Evolutionary conservation across 2,888 invertebrate species (phyloP), one percentile per base, ranked within the genome.

Genomic region (Cantharis lateralis): DNA sequence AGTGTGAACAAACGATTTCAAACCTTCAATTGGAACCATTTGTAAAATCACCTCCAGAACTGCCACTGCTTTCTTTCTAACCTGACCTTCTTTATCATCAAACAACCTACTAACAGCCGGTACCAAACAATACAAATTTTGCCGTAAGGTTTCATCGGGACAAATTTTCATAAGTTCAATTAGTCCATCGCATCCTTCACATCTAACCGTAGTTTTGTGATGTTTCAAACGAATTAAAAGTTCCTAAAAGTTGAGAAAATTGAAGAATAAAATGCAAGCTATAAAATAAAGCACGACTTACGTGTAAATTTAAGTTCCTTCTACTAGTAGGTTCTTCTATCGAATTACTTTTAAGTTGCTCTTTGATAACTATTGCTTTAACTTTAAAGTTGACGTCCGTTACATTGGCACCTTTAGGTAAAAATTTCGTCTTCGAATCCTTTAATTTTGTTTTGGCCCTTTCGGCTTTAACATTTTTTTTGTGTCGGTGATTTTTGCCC

Each of bases 381-480:
- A 96, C 92, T 91, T 97, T 96, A 84, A 98, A 97, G 83, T 93
- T 93, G 0, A 96, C 94, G 86, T 96, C 93, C 0, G 98, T 98
- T 4, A 96, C 93, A 91, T 98, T 98, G 71, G 94, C 92, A 9
- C 96, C 96, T 89, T 96, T 97, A 0, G 95, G 95, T 71, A 98
- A 87, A 84, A 93, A 91, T 87, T 94, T 92, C 76, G 94, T 93
- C 83, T 88, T 87, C 7, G 78, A 78, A 72, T 81, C 80, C 88
- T 97, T 98, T 32, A 98, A 87, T 87, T 98, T 96, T 0, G 95
- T 93, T 90, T 98, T 98, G 0, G 95, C 92, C 85, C 96, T 97
- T 87, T 98, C 97, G 0, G 94, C 62, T 18, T 63, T 68, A 16
- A 71, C 20, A 18, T 16, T 62, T 64, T 78, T 76, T 61, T 76